Conservation (phyloP, 2,797 vertebrate genomes). For the Parotocinclus haroldoi region DNA sequence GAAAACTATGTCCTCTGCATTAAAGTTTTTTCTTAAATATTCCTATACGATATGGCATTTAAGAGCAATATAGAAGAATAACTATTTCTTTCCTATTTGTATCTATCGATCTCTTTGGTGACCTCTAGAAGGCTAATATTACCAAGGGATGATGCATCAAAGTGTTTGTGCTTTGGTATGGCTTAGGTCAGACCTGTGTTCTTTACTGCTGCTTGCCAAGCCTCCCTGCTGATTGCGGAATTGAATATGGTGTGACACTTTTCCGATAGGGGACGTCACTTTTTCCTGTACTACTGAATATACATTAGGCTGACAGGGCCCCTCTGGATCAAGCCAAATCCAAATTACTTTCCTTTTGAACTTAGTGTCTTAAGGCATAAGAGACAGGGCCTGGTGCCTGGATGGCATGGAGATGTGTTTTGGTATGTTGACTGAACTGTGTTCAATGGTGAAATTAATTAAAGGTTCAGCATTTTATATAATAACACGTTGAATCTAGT, state of each 20-base stretch:
- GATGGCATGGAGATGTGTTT: slow-evolving; percentile 20
- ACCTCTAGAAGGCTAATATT: slow-evolving; percentile 35
- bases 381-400: slow-evolving; percentile 17
- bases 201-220: slow-evolving; percentile 52
- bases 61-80: neutral
- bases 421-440: slow-evolving; percentile 13
- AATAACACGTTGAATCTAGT: neutral
- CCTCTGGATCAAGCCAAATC: slow-evolving; percentile 52
- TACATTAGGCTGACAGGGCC: slow-evolving; percentile 60
- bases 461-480: neutral
- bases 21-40: no score
- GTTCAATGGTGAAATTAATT: slow-evolving; percentile 19
- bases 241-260: slow-evolving; percentile 68
- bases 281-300: slow-evolving; percentile 67
- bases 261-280: slow-evolving; percentile 70
- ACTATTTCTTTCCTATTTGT: neutral
- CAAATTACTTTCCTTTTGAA: slow-evolving; percentile 39
- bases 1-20: no score
- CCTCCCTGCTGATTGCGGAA: slow-evolving; percentile 54
- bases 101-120: slow-evolving; percentile 30
- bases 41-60: no score
- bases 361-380: slow-evolving; percentile 35
- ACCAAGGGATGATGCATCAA: slow-evolving; percentile 59
- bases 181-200: slow-evolving; percentile 47
- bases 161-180: slow-evolving; percentile 56